Evolutionary conservation across 1,140 invertebrate species (phyloP), one percentile per base, ranked within the genome.

Genomic region (Drosophila miranda): DNA sequence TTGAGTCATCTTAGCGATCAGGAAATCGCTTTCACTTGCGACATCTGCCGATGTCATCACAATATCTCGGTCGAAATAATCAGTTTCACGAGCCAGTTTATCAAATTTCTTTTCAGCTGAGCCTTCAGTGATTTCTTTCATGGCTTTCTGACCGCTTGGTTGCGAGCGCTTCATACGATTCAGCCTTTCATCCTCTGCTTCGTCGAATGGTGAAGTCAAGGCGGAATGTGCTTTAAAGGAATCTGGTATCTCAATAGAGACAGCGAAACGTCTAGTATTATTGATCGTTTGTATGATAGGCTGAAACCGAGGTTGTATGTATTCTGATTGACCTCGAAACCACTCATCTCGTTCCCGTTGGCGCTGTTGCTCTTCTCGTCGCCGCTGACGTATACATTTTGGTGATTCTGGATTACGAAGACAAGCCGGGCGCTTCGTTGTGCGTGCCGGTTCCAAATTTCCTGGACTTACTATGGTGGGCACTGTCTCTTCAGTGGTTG

Each of bases 161-260:
- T 84, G 74, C 4, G 86, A 86, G 6, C 89, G 75, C 8, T 71
- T 42, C 6, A 75, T 62, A n/a, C 90, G 75, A 8, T 81, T 77
- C 8, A 90, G 63, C 7, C 75, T 43, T 21, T 89, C 78, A 6
- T 68, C 50, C 13, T 67, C 77, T 8, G 60, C 48, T 34, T 46
- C 51, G n/a, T 68, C 69, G 11, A 59, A 50, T 0, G 58, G 4
- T 6, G 43, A 30, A 11, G 45, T 16, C 9, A 53, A 54, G n/a
- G 21, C 50, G 6, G 77, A 59, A 34, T 64, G 67, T 5, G 55
- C 23, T 50, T 89, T 90, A 41, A 88, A 88, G 2, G 88, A 90
- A 43, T 90, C 88, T 13, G 88, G 88, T 67, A 90, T 90, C 57
- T 89, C 82, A 46, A 90, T 90, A 16, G 87, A 89, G 2, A 89